Base-by-base conservation (phyloP, 1,140 invertebrate genomes). In the Palaemon carinicauda region DNA sequence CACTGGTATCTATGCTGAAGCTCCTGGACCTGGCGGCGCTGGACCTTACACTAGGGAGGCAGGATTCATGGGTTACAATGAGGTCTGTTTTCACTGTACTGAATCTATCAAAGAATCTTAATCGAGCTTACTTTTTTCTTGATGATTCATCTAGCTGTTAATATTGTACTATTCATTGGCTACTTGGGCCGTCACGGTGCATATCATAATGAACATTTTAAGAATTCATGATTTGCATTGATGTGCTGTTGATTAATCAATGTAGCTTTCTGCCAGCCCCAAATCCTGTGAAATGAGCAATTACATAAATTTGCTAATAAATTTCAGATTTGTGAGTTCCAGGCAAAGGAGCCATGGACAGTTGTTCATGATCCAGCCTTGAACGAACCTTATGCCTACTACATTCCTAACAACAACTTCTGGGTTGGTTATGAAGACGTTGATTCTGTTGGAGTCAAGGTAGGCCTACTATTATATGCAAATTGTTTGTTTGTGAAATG, bases 11-110 rank as follows among this genome's bases (percentile, higher is more conserved):
- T 94, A 94, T 84, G 92, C 93, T 0, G 92, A 93, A 3, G 93
- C 94, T 9, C 92, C 92, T 50, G 93, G 93, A 1, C 91, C 91
- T 10, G 94, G 94, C 0, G 91, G 92, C 90, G 94, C 95, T 12
- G 96, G 96, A 17, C 94, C 95, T 69, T 96, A 94, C 88, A 97
- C 96, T 0, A 92, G 94, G 82, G 94, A 96, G 4, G 92, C 94
- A 90, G 96, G 97, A 71, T 95, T 97, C 89, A 92, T 97, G 27
- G 92, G 96, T 0, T 98, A 96, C 91, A 97, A 97, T 90, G 96
- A 97, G 92, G 95, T 96, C 91, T 24, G 21, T 50, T 56, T 29
- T 2, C 2, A 9, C 29, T 56, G 5, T 19, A 33, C 7, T 12
- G 7, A 41, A 12, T 41, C 41, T 9, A 12, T 41, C 12, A 41